A percentile compares a stretch with the other conserved stretches of the same genome.
phyloP scores from a whole-genome alignment of 2,797 vertebrate genomes.

The Columba guinea region DNA sequence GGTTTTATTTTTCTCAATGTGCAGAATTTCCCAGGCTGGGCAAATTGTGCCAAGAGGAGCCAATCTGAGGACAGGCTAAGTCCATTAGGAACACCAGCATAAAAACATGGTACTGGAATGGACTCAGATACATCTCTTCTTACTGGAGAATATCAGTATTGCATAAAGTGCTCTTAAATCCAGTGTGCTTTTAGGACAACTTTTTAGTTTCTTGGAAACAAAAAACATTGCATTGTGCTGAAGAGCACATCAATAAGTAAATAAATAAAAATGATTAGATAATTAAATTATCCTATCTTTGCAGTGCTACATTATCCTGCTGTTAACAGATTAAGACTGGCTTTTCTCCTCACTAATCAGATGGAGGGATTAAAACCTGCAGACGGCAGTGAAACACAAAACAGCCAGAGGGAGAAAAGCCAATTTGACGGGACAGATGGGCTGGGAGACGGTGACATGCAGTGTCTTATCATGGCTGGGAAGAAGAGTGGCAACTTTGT shows the following conservation, averaged over 20 bases:
- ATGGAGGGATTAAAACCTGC: slow-evolving; percentile 37
- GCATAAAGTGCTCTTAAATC: neutral
- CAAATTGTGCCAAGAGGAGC: neutral
- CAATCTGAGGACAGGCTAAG: neutral
- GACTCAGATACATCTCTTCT: neutral
- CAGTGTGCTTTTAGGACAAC: neutral
- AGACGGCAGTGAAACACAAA: neutral
- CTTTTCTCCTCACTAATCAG: slow-evolving; percentile 18
- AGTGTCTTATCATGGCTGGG: neutral
- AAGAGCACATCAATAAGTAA: neutral
- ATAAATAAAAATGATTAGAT: neutral
- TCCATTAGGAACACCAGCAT: neutral
- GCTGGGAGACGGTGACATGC: neutral
- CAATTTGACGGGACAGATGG: slow-evolving; percentile 24
- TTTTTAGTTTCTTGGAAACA: neutral
- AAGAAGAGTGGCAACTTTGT: neutral
- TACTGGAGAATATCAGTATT: neutral
- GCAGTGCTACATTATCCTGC: neutral
- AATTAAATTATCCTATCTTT: slow-evolving; percentile 11
- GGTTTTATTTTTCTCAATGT: neutral
- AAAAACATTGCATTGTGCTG: neutral
- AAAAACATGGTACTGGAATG: neutral
- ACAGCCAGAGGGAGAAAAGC: slow-evolving; percentile 32
- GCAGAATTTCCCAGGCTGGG: neutral
- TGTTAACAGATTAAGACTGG: slow-evolving; percentile 24